Evolutionary conservation across 2,888 invertebrate species (phyloP).

Genomic region (Orthosia cruda): DNA sequence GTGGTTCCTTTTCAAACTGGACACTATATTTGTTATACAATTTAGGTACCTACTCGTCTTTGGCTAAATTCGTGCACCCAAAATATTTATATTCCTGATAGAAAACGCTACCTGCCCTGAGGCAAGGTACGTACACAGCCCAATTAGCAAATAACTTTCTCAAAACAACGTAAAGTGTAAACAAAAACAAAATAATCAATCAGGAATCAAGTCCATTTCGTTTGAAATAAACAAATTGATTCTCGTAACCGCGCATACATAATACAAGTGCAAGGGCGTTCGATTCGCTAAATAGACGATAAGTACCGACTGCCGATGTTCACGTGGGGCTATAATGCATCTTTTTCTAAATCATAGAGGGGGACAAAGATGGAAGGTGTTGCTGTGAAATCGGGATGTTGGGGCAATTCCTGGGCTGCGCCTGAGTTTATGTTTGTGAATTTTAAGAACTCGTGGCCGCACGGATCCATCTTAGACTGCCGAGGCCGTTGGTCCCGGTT

Average conservation of each 20-base stretch:
- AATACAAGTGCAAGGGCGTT: conserved; percentile 81
- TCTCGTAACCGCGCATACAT: conserved; percentile 55
- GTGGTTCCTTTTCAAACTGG: neutral
- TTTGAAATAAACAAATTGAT: conserved; percentile 45
- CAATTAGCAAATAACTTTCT: conserved; percentile 17
- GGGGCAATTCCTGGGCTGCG: conserved; percentile 41
- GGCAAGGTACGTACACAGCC: neutral
- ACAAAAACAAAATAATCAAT: conserved; percentile 58
- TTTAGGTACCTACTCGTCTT: neutral
- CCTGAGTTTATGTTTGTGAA: conserved; percentile 6
- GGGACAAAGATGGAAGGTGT: conserved; percentile 73
- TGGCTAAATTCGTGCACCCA: neutral
- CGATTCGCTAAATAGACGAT: conserved; percentile 81
- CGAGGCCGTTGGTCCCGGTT: too few species aligned
- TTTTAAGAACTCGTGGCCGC: too few species aligned
- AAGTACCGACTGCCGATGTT: conserved; percentile 76
- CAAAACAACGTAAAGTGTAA: conserved; percentile 34
- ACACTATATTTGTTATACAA: neutral
- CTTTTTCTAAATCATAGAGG: conserved; percentile 69
- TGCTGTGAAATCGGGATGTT: conserved; percentile 50
- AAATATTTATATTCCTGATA: neutral
- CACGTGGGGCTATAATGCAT: conserved; percentile 55
- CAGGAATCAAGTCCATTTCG: conserved; percentile 41
- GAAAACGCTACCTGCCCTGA: neutral
- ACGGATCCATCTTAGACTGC: too few species aligned